Percentiles rank a stretch among this genome's conserved stretches.
phyloP scores from a whole-genome alignment of 2,797 vertebrate genomes.

The Hydrocynus forskahlii region DNA sequence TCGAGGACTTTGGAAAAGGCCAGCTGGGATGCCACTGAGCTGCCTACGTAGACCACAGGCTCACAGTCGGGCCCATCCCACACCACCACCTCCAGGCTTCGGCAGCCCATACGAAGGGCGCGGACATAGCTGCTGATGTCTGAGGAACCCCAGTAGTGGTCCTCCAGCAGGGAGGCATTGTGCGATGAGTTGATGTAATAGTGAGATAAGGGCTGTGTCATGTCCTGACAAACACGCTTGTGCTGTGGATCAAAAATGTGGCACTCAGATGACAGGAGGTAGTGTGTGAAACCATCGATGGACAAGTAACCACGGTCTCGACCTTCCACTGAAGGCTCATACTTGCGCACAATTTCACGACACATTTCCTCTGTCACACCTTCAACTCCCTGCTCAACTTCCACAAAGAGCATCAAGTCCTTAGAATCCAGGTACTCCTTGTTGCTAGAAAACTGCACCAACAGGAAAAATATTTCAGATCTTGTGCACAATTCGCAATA shows the following conservation, averaged over 20 bases:
- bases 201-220: constrained; percentile 90
- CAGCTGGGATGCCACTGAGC: constrained; percentile 84
- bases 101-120: constrained; percentile 88
- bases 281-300: constrained; percentile 91
- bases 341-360: constrained; percentile 85
- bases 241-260: constrained; percentile 94
- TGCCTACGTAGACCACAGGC: constrained; percentile 87
- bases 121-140: constrained; percentile 89
- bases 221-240: constrained; percentile 91
- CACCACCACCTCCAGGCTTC: constrained; percentile 89
- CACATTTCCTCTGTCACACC: constrained; percentile 88
- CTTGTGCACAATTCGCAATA: constrained; percentile 93
- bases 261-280: constrained; percentile 92
- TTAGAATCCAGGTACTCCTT: constrained; percentile 92
- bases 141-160: constrained; percentile 89
- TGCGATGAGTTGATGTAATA: constrained; percentile 95
- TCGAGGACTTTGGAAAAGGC: constrained; percentile 86
- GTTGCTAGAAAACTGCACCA: constrained; percentile 95
- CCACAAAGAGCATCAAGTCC: constrained; percentile 90
- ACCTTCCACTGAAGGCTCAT: constrained; percentile 88
- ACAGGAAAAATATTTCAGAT: constrained; percentile 90
- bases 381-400: constrained; percentile 92
- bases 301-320: constrained; percentile 86
- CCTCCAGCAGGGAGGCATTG: constrained; percentile 88
- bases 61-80: constrained; percentile 91